Evolutionary conservation across 2,888 invertebrate species (phyloP).

Genomic region (Poecilobothrus nobilitatus): DNA sequence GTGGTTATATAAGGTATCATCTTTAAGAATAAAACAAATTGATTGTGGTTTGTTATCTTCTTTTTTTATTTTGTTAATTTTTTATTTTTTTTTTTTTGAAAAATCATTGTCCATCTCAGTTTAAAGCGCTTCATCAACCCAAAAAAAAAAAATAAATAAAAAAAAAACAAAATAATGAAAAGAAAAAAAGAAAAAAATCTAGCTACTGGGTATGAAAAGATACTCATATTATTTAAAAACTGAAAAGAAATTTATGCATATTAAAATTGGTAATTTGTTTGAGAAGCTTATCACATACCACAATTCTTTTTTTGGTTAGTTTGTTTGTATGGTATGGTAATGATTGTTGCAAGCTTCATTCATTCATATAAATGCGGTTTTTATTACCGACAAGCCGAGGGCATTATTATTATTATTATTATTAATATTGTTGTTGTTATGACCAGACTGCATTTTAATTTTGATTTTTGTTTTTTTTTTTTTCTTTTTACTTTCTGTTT

Average conservation of each 20-base stretch:
- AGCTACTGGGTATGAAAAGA: constrained; percentile 6
- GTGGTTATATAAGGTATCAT: too few species aligned
- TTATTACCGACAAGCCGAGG: neutral
- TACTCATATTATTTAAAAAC: neutral
- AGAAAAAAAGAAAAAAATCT: neutral
- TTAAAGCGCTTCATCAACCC: too few species aligned
- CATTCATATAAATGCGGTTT: neutral
- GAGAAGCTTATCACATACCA: too few species aligned
- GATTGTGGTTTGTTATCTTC: too few species aligned
- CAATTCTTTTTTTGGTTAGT: too few species aligned
- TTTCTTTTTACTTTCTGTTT: neutral
- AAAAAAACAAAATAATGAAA: neutral
- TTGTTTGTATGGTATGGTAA: neutral
- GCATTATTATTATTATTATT: too few species aligned
- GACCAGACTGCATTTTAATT: neutral
- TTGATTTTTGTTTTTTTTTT: neutral
- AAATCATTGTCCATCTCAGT: too few species aligned
- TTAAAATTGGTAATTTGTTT: neutral
- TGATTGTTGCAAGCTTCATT: neutral
- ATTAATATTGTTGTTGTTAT: neutral
- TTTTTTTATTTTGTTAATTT: too few species aligned
- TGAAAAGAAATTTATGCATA: constrained; percentile 6
- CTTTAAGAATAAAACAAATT: too few species aligned
- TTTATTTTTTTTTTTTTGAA: too few species aligned
- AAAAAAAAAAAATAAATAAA: neutral